Conservation (phyloP, 2,888 invertebrate species). For the Eupithecia tripunctaria region DNA sequence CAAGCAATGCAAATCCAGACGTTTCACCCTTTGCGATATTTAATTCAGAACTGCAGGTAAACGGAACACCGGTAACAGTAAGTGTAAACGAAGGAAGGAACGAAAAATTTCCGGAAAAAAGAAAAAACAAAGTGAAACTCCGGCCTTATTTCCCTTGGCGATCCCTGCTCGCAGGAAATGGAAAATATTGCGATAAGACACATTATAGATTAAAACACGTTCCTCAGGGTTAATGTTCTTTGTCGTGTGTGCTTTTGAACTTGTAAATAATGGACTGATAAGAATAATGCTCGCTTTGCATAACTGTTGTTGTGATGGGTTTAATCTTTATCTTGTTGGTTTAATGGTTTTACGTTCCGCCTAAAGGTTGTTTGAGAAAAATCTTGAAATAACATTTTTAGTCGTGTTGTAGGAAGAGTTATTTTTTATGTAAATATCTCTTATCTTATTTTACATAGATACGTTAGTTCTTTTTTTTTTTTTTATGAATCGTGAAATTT, state of each 20-base stretch:
- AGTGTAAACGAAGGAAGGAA: constrained; percentile 82
- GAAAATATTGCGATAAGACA: constrained; percentile 85
- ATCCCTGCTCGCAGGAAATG: constrained; percentile 79
- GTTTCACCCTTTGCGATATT: constrained; percentile 80
- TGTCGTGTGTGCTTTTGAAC: constrained; percentile 64
- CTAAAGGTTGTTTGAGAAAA: background rate
- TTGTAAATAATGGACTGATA: constrained; percentile 70
- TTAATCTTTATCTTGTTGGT: constrained; percentile 26
- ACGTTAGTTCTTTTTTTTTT: background rate
- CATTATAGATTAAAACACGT: constrained; percentile 83
- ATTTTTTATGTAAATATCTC: background rate
- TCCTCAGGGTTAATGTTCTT: constrained; percentile 71
- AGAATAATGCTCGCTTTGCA: constrained; percentile 45
- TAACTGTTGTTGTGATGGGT: constrained; percentile 54
- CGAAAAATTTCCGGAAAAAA: constrained; percentile 69
- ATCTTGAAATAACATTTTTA: background rate
- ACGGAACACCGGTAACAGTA: constrained; percentile 78
- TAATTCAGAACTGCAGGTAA: constrained; percentile 79
- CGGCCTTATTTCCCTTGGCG: constrained; percentile 83
- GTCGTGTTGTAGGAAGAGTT: background rate
- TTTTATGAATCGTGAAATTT: background rate
- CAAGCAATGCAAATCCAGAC: constrained; percentile 81
- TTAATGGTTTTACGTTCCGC: constrained; percentile 11
- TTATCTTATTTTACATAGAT: background rate
- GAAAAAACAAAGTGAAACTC: constrained; percentile 79